Evolutionary conservation across 2,888 invertebrate genomes (phyloP), one percentile per base, ranked within the genome.

Genomic region (Erpobdella octoculata): DNA sequence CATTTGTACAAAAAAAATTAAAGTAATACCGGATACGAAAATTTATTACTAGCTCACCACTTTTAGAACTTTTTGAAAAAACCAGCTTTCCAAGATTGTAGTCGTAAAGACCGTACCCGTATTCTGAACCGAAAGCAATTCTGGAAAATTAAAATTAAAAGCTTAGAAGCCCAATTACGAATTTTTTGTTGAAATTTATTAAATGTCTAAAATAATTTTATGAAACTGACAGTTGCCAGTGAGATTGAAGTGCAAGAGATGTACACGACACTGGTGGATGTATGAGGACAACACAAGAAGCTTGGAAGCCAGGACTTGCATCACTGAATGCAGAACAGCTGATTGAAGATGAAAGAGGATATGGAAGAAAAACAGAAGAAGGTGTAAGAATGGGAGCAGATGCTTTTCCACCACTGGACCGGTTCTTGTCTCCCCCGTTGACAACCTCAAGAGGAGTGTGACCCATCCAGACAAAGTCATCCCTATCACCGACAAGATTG

Each of bases 211-310:
- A n/a, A n/a, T n/a, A n/a, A n/a, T n/a, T n/a, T n/a, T n/a, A n/a
- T n/a, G n/a, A n/a, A n/a, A 81, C 84, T 82, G 78, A 84, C 80
- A 94, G 85, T 75, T 92, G 91, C 92, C 93, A 94, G 82, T 92
- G 91, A 77, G 93, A 89, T 83, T 93, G 91, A 76, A 93, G 86
- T 5, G 90, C 89, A 75, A 94, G 86, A 71, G 94, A 91, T 15
- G 96, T 95, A 73, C 93, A 89, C 33, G 93, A 92, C 6, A 95
- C 95, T 0, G 97, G 96, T 0, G 96, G 96, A 76, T 90, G 88
- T 70, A 96, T 86, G 84, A 96, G 96, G 70, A 93, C 86, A 62
- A 96, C 87, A 0, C 89, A 88, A 61, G 88, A 87, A 0, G 91
- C 90, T 86, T 91, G 89, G 80, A 88, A 89, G 31, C 89, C 89